A percentile compares a stretch with the other conserved stretches of the same genome.
These are phyloP conservation scores for Cygnus buccinator DNA, from an alignment of 2,113 vertebrate species.

Conservation along the genomic window DNA sequence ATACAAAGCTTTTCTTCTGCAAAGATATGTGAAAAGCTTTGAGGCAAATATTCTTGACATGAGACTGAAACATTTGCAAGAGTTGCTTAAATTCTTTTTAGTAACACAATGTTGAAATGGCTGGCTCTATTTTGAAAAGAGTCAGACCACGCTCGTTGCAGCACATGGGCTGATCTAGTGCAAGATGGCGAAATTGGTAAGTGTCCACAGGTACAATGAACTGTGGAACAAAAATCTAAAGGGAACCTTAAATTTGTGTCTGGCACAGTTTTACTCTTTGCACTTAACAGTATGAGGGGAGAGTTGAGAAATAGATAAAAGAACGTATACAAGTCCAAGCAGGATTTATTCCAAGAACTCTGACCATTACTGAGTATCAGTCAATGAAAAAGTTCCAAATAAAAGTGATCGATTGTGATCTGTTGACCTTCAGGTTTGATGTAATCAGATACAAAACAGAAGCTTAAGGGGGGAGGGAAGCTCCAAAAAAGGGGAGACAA, in stretches of 20 bases:
- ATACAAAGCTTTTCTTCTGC: background rate
- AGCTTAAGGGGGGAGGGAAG: background rate
- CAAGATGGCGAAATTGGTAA: no score
- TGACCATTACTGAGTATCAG: background rate
- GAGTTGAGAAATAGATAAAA: background rate
- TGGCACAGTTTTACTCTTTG: background rate
- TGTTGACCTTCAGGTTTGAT: background rate
- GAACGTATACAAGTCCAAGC: background rate
- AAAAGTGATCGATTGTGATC: background rate
- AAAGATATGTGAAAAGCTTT: background rate
- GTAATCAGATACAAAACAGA: background rate
- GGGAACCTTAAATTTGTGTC: background rate
- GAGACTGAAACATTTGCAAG: background rate
- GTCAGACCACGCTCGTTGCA: accelerated
- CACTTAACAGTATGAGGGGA: background rate
- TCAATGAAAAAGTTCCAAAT: background rate
- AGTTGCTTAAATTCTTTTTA: background rate
- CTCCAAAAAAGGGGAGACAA: background rate
- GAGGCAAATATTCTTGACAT: background rate
- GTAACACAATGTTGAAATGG: background rate
- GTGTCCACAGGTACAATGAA: background rate
- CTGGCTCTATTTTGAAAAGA: background rate
- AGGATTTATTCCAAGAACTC: background rate
- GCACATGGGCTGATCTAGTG: accelerated
- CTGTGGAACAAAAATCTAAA: background rate